phyloP scores from a whole-genome alignment of 2,888 invertebrate species.

The Oeneis ivallda region DNA sequence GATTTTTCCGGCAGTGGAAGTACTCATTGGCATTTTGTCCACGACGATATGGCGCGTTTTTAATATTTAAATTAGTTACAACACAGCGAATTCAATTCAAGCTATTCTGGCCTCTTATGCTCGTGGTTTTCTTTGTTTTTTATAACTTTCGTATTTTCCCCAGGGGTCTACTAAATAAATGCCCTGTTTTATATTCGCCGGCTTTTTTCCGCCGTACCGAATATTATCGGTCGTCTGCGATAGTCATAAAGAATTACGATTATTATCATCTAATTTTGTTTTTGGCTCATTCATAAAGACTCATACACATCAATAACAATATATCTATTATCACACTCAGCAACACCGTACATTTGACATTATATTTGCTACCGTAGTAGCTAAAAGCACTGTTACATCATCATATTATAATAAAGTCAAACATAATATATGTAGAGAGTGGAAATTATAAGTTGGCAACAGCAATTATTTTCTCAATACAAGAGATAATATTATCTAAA shows the following conservation, averaged over 20 bases:
- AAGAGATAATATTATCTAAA: too few species aligned
- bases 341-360: neutral
- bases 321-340: neutral
- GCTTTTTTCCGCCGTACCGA: too few species aligned
- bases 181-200: too few species aligned
- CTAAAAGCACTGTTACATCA: neutral
- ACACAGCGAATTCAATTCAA: too few species aligned
- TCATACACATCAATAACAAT: conserved; percentile 1
- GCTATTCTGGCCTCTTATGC: too few species aligned
- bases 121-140: too few species aligned
- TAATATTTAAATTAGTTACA: too few species aligned
- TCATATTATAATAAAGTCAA: neutral
- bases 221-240: neutral
- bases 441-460: neutral
- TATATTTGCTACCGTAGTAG: neutral
- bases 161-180: too few species aligned
- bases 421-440: neutral
- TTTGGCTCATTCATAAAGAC: conserved; percentile 32
- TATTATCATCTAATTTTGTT: conserved; percentile 16
- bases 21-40: too few species aligned
- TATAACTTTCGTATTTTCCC: neutral
- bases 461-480: too few species aligned
- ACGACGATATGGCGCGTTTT: too few species aligned
- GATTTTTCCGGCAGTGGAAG: too few species aligned
- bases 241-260: conserved; percentile 7